Percentiles rank a stretch among this genome's conserved stretches.
Evolutionary conservation across 2,797 vertebrate genomes (phyloP).

Genomic region (Intellagama lesueurii): DNA sequence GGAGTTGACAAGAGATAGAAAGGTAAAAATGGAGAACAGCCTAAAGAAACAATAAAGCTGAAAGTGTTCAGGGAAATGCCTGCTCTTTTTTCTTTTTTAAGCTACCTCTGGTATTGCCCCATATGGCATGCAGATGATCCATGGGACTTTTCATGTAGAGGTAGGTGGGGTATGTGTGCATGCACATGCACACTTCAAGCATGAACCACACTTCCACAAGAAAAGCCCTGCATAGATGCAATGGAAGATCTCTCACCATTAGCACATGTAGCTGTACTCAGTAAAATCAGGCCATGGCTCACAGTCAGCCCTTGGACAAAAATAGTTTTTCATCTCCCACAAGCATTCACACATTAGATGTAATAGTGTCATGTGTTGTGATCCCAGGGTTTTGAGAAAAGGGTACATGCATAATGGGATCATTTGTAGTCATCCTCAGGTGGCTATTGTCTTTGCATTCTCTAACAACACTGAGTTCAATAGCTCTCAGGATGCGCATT

Average conservation of each 20-base stretch:
- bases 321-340: neutral
- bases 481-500: constrained; percentile 11
- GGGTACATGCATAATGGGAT: constrained; percentile 10
- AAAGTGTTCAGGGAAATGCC: constrained; percentile 4
- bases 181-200: neutral
- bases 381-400: constrained; percentile 8
- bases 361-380: neutral
- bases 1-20: constrained; percentile 7
- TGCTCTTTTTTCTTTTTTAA: constrained; percentile 10
- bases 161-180: too few species aligned
- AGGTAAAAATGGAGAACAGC: constrained; percentile 22
- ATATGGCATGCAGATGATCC: constrained; percentile 6
- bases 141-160: neutral
- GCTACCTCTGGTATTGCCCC: neutral
- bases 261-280: neutral
- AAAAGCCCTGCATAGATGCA: neutral
- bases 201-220: neutral
- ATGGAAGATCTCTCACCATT: neutral
- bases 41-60: constrained; percentile 11
- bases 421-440: constrained; percentile 29
- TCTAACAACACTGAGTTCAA: constrained; percentile 20
- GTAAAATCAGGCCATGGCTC: neutral
- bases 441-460: constrained; percentile 2
- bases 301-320: neutral
- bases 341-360: neutral